These are phyloP conservation scores for Tetraodon nigroviridis DNA, from an alignment of 2,113 vertebrate genomes.

Conservation along the genomic window DNA sequence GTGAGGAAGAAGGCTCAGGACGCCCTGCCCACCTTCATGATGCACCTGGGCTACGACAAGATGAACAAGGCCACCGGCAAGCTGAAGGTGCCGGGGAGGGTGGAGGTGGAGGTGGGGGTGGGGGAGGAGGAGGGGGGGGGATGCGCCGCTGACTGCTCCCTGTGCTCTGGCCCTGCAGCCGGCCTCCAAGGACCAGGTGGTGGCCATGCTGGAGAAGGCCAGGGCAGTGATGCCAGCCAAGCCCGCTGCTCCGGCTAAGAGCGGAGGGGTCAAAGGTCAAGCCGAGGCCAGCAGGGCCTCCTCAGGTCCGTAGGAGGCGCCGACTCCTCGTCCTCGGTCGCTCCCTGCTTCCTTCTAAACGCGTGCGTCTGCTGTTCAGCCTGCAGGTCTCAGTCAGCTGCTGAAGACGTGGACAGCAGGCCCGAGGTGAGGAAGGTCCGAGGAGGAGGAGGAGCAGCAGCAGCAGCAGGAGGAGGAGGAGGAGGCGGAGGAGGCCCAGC, in stretches of 20 bases:
- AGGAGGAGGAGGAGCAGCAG: constrained; percentile 73
- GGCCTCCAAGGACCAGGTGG: constrained; percentile 94
- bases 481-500: constrained; percentile 72
- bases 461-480: too few relatives aligned
- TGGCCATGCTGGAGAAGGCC: constrained; percentile 92
- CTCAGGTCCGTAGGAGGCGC: constrained; percentile 69
- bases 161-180: constrained; percentile 68
- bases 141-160: neutral
- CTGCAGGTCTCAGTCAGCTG: constrained; percentile 48
- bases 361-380: constrained; percentile 31
- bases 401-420: constrained; percentile 84
- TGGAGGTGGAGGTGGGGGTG: too few relatives aligned
- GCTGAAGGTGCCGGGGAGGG: constrained; percentile 81
- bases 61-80: constrained; percentile 92
- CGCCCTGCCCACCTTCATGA: constrained; percentile 93
- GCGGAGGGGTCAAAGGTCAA: constrained; percentile 70
- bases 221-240: constrained; percentile 91
- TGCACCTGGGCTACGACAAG: constrained; percentile 95
- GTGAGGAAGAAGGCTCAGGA: constrained; percentile 97
- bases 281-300: constrained; percentile 69
- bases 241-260: constrained; percentile 77
- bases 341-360: constrained; percentile 4
- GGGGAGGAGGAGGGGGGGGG: too few relatives aligned
- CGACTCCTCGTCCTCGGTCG: too few relatives aligned
- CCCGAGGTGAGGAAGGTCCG: constrained; percentile 84